phyloP scores from a whole-genome alignment of 2,113 vertebrate genomes.

The Oreochromis aureus region DNA sequence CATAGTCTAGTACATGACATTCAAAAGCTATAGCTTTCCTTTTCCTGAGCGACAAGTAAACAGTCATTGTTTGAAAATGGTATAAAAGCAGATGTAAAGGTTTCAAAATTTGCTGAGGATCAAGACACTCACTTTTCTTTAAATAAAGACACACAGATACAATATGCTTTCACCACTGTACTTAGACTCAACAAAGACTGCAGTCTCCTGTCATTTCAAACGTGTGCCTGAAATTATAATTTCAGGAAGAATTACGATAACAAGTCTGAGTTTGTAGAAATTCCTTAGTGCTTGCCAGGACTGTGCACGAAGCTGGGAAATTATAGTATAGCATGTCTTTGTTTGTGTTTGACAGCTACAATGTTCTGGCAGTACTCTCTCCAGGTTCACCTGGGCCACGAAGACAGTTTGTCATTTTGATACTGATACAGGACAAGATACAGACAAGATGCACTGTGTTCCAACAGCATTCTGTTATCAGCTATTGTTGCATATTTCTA shows the following conservation, averaged over 20 bases:
- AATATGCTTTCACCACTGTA: neutral
- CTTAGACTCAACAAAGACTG: slow-evolving; percentile 32
- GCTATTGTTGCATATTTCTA: neutral
- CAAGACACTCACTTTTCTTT: neutral
- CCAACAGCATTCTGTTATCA: slow-evolving; percentile 7
- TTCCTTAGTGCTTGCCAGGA: slow-evolving; percentile 62
- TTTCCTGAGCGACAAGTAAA: neutral
- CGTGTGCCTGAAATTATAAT: slow-evolving; percentile 63
- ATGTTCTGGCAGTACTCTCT: slow-evolving; percentile 22
- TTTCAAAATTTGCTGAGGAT: neutral
- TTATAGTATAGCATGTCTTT: slow-evolving; percentile 65
- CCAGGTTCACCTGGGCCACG: slow-evolving; percentile 27
- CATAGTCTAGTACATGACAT: neutral
- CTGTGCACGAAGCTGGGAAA: slow-evolving; percentile 42
- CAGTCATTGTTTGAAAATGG: neutral
- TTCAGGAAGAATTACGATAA: slow-evolving; percentile 64
- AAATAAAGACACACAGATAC: neutral
- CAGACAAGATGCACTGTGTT: slow-evolving; percentile 29
- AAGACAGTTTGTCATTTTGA: slow-evolving; percentile 45
- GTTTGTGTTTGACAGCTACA: slow-evolving; percentile 58
- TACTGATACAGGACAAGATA: slow-evolving; percentile 12
- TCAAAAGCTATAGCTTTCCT: neutral
- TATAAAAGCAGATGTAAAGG: neutral
- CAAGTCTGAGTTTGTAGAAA: slow-evolving; percentile 76
- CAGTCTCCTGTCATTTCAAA: slow-evolving; percentile 44